Evolutionary conservation across 2,888 invertebrate species (phyloP), one percentile per base, ranked within the genome.

Genomic region (Hyposoter didymator): DNA sequence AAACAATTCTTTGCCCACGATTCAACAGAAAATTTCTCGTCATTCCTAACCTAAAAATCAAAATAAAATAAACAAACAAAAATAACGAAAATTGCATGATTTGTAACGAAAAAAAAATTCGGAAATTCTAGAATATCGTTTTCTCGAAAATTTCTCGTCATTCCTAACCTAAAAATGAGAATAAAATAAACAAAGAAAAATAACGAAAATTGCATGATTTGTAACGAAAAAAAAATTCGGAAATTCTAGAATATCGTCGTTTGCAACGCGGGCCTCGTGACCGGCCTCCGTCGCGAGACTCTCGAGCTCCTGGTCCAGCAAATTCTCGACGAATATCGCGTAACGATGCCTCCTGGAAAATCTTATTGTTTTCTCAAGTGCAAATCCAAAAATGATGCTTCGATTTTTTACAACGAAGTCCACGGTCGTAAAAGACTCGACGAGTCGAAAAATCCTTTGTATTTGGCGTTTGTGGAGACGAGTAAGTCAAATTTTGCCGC

Each of bases 191-290:
- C 0, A 8, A 10, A 55, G 8, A 2, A 19, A 1, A 55, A 55
- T 22, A 2, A 55, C 22, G 14, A 28, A 59, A 59, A 14, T 28
- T 28, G 28, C 1, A 14, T 28, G 4, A 14, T 59, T 59, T 14
- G 28, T 59, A 12, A 59, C 14, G n/a, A 22, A 1, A 28, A 14
- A 8, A 28, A 8, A 10, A 28, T 59, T 28, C 10, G 89, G 85
- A 88, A 82, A 88, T 95, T 95, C 86, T 92, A 97, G 97, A 95
- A 95, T 91, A 89, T 98, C 67, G 95, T 96, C 64, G 94, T 99
- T n/a, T 97, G 97, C 89, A 99, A 99, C 94, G 97, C 96, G 39
- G 99, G 99, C 0, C 95, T 98, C 84, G 97, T 97, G 2, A 98
- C 97, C 88, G 97, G 98, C 6, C 94, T 98, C 32, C 95, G 95